Base-by-base conservation (phyloP, 2,113 vertebrate species). In the Talpa occidentalis region DNA sequence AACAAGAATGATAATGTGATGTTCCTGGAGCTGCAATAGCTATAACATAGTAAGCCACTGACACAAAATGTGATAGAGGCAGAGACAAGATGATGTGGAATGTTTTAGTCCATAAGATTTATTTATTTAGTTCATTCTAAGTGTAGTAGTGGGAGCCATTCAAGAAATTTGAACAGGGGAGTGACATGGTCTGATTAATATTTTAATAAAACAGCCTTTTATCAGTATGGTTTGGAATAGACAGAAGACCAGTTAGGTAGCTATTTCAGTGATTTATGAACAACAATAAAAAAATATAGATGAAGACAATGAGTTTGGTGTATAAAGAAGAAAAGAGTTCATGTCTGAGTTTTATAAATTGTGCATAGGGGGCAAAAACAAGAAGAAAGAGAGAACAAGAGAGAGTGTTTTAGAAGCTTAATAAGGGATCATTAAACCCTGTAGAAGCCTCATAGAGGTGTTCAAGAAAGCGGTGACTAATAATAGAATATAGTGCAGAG, bases 111-210 rank as follows among this genome's bases (percentile, higher is more conserved):
- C n/a, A 11, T 73, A 72, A 81, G 47, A 56, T 85, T 5, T 52
- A 70, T 69, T 49, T 85, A 76, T 74, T 88, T 92, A 81, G 32
- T 86, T 84, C 19, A 88, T 90, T 80, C 30, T 74, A 54, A 78
- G 15, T 87, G 2, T 89, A 84, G 54, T 73, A 30, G 22, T 56
- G 21, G 3, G 30, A 79, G 56, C 35, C n/a, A 62, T 19, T 32
- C 54, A 86, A 77, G 47, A 47, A 86, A 92, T 92, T 92, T 82
- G 37, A 80, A 80, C 3, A n/a, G 19, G 30, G 22, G 12, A 81
- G 6, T 70, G 16, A 52, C 80, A 17, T 72, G 37, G 44, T 90
- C 24, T 7, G 64, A 21, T 80, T 84, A 8, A 8, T 81, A 77
- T 85, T 91, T 88, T 85, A 59, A 84, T 37, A 73, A 92, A 90